Conservation (phyloP, 2,113 vertebrate genomes). For the Cryptotis parvus region DNA sequence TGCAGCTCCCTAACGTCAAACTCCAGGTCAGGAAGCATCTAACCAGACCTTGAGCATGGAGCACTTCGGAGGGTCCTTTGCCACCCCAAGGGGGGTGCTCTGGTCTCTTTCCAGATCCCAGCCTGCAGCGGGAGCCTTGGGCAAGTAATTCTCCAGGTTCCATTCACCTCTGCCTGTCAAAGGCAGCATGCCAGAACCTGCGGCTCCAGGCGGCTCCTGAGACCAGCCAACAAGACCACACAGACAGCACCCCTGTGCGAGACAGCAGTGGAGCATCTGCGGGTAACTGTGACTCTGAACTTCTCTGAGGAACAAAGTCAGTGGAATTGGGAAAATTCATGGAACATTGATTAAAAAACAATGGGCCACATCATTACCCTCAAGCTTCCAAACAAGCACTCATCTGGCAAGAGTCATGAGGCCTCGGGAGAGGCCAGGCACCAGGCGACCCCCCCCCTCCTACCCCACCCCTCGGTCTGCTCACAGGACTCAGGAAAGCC, state of each 20-base stretch:
- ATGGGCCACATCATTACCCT: not conserved
- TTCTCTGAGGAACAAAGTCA: slow-evolving; percentile 58
- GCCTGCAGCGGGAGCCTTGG: not conserved
- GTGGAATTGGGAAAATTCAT: slow-evolving; percentile 43
- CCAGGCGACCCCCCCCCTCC: not conserved
- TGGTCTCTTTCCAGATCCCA: not conserved
- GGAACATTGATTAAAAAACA: slow-evolving; percentile 43
- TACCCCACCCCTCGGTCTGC: not conserved
- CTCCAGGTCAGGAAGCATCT: not conserved
- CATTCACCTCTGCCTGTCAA: slow-evolving; percentile 13
- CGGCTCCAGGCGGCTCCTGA: slow-evolving; percentile 41
- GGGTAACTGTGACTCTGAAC: slow-evolving; percentile 51
- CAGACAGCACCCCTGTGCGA: not conserved
- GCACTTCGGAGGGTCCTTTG: no score
- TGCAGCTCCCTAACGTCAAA: not conserved
- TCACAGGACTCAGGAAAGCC: not conserved
- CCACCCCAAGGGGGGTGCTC: not conserved
- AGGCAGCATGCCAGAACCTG: slow-evolving; percentile 2
- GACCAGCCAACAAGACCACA: not conserved
- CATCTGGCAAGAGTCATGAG: not conserved
- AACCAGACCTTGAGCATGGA: no score
- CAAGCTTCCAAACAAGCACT: not conserved
- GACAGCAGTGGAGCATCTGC: slow-evolving; percentile 22
- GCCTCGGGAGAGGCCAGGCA: not conserved
- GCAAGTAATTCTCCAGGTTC: not conserved